A percentile compares a stretch with the other conserved stretches of the same genome.
Conservation (phyloP, 2,113 vertebrate species). For the Semnornis frantzii region DNA sequence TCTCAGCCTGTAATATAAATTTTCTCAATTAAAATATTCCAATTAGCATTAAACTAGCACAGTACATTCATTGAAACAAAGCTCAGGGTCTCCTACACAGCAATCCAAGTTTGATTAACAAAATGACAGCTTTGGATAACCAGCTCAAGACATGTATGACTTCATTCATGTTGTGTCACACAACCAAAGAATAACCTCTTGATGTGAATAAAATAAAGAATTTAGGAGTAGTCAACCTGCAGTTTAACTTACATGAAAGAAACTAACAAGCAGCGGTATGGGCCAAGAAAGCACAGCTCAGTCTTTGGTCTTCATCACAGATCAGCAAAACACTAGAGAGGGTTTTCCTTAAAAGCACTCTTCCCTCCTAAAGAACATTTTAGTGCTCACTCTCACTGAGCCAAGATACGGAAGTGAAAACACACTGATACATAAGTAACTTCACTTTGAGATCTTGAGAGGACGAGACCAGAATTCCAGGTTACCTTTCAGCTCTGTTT, state of each 20-base stretch:
- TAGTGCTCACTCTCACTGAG: background rate
- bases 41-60: too few species aligned
- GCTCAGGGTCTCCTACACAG: background rate
- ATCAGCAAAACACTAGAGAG: background rate
- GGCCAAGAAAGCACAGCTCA: background rate
- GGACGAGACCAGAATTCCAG: background rate
- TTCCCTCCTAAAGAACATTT: background rate
- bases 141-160: background rate
- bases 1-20: too few species aligned
- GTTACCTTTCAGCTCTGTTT: background rate
- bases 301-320: background rate
- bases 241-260: background rate
- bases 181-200: background rate
- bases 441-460: background rate
- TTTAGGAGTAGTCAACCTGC: background rate
- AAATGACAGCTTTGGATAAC: background rate
- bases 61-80: background rate
- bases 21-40: too few species aligned
- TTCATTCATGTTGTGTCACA: background rate
- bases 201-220: background rate
- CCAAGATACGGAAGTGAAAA: background rate
- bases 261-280: accelerated
- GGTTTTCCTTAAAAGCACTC: background rate
- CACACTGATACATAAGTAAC: background rate
- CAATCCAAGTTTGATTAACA: background rate